Evolutionary conservation across 1,140 invertebrate species (phyloP), one percentile per base, ranked within the genome.

Genomic region (Sarcophaga bullata): DNA sequence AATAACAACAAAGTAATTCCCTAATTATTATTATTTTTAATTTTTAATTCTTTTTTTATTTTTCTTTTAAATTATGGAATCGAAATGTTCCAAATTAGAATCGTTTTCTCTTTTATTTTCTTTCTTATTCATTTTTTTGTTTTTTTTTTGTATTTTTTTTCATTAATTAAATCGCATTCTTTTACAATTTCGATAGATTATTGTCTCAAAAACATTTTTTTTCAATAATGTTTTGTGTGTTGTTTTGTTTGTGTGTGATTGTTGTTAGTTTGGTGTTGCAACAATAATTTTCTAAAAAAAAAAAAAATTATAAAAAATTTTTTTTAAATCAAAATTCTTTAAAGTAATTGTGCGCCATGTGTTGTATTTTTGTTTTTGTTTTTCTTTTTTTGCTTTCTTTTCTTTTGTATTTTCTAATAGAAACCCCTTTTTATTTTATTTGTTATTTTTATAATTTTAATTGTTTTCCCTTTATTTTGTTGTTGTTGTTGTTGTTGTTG

Each of bases 101-200:
- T 62, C n/a, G 2, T 15, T 15, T 7, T 62, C n/a, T 15, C 2
- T 62, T 62, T 62, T 7, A 62, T 15, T 62, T 62, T 0, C n/a
- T 15, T 62, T 62, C 2, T 62, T 62, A 15, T 62, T 62, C 6
- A 52, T 10, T 52, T 52, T 52, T 7, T 15, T 15, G 2, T 15
- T 15, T 52, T 52, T 52, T 7, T 15, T 15, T 1, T 15, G 0
- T 15, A 15, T 7, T 11, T 62, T 62, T 3, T 62, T 62, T 13
- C 2, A 62, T 62, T 62, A 37, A 37, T 37, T 37, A 37, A 37
- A 37, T 37, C 25, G 25, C 25, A 37, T 62, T 62, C 6, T 62
- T 62, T 62, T 62, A 62, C 54, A 62, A 62, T 62, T 62, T 62
- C 54, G 54, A 62, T 76, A 76, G 73, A 76, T 76, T 76, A 76